Base-by-base conservation (phyloP, 2,113 vertebrate genomes). In the Furnarius figulus region DNA sequence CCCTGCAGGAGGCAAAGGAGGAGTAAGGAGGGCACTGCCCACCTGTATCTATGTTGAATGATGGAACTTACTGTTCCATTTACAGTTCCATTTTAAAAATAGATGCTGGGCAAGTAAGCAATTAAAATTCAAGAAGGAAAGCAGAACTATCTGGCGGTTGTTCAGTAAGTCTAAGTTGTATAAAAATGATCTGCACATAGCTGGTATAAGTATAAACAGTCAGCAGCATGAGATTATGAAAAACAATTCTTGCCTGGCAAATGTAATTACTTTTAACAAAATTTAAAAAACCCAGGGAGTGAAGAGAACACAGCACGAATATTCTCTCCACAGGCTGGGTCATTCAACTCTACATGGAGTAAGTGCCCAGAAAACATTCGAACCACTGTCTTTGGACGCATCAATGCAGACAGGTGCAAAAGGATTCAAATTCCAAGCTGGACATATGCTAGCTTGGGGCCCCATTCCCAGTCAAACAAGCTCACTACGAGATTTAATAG, bases 101-200 rank as follows among this genome's bases (percentile, higher is more conserved):
- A 97, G 89, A 95, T 89, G 84, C 65, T 25, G 91, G 91, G 84
- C 84, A 95, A 97, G 86, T 91, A 93, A 95, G 94, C 89, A 95
- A 97, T 96, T 97, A 97, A 97, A 95, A 97, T 95, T 87, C 89
- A 95, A 95, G 93, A 95, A 94, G 86, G 84, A 96, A 96, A 97
- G 93, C 93, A 96, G 93, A 97, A 95, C 86, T 96, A 95, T 95
- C 93, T 97, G 95, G 94, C 86, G 2, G 83, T 90, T 23, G 80
- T 97, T 96, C 96, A 93, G 84, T 90, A 95, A 90, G 91, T 53
- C 73, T 92, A 93, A 95, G 93, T 92, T 89, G 93, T 92, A 87
- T 94, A 95, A 95, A 95, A 97, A 95, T 78, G 86, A 93, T 95
- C 83, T 87, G 83, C 93, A 91, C 89, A 87, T 93, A 95, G 91